phyloP scores from a whole-genome alignment of 2,797 vertebrate genomes.

The Gouania willdenowi region DNA sequence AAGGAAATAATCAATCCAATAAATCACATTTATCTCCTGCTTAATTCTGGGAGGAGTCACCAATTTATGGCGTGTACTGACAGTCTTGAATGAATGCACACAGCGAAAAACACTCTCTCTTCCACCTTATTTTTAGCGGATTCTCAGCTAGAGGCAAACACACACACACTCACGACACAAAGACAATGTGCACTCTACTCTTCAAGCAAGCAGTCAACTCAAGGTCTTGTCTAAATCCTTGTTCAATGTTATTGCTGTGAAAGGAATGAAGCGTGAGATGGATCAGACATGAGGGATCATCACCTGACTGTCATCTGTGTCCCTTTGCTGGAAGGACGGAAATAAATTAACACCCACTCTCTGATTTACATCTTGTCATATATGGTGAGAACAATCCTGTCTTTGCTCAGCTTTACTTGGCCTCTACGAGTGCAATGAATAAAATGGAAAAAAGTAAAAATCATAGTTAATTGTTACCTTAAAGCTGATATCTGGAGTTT shows the following conservation, averaged over 20 bases:
- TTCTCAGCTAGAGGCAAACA: no score
- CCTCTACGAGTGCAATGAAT: background rate
- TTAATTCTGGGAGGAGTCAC: slow-evolving; percentile 1
- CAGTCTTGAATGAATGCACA: background rate
- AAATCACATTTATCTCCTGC: slow-evolving; percentile 1
- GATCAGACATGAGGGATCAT: slow-evolving; percentile 63
- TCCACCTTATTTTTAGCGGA: no score
- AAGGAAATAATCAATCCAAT: slow-evolving; percentile 3
- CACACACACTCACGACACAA: slow-evolving; percentile 1
- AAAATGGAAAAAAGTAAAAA: background rate
- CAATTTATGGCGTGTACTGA: background rate
- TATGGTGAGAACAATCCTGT: slow-evolving; percentile 18
- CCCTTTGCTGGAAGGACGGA: slow-evolving; percentile 31
- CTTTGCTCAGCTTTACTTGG: slow-evolving; percentile 9
- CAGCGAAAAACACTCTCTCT: no score
- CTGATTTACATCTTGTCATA: slow-evolving; percentile 50
- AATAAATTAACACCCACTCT: slow-evolving; percentile 38
- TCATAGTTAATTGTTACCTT: no score
- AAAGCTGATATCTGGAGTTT: no score
- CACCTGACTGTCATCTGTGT: slow-evolving; percentile 46
- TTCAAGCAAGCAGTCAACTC: slow-evolving; percentile 47
- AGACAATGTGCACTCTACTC: slow-evolving; percentile 28
- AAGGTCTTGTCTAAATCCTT: slow-evolving; percentile 61
- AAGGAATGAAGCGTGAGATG: slow-evolving; percentile 47
- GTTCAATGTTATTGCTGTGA: slow-evolving; percentile 56